Base-by-base conservation (phyloP, 2,888 invertebrate genomes). In the Himalopsyche japonica region DNA sequence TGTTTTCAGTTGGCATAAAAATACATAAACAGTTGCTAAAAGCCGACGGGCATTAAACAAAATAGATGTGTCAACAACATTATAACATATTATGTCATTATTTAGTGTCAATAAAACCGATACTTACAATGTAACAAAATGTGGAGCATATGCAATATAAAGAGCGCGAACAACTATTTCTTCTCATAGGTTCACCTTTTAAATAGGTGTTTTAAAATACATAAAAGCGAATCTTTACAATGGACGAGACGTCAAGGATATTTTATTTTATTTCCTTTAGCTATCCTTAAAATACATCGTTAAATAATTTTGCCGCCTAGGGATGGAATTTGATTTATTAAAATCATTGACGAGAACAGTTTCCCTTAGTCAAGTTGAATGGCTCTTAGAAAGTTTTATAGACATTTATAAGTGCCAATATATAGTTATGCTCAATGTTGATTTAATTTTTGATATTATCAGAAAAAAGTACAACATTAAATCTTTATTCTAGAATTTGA, bases 91-190 rank as follows among this genome's bases (percentile, higher is more conserved):
- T 84, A 84, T 83, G 83, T 83, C 85, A 81, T 57, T 57, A 57
- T 85, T 85, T 83, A 86, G 76, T 84, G 70, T 49, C 81, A 82
- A 86, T 84, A 86, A 86, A 84, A 86, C 78, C 84, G 79, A 81
- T 76, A 81, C 57, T 70, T 76, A 86, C 84, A 86, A 78, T 84
- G 82, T 84, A 78, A 47, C 77, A 30, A 32, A 82, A 49, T 76
- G 76, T 27, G 32, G 79, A 77, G 76, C 82, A 82, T 79, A 79
- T 79, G 79, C 79, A 20, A 49, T 27, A 79, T 76, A 82, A 82
- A 84, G 81, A 81, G 34, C 70, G 76, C 79, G 70, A 79, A 49
- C 79, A 76, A 70, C 37, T 43, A 18, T 64, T 76, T 79, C 79
- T 37, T 64, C 47, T 43, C 49, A 81, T 84, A 32, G 48, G 64